Conservation (phyloP, 2,888 invertebrate genomes). For the Andricus quercusramuli region DNA sequence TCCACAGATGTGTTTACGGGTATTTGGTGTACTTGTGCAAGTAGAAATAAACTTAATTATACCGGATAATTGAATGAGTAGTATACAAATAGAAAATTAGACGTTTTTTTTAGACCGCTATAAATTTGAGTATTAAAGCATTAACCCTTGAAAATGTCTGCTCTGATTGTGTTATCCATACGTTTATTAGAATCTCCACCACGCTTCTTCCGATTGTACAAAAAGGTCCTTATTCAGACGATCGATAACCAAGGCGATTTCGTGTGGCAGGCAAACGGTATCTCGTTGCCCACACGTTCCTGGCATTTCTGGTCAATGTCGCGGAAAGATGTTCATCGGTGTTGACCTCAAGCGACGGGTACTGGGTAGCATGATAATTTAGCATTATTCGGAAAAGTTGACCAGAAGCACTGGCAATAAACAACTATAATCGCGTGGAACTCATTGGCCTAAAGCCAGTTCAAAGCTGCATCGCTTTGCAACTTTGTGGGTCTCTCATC, state of each 20-base stretch:
- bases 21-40: too few relatives aligned
- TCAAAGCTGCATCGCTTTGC: slow-evolving; percentile 14
- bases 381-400: slow-evolving; percentile 66
- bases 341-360: slow-evolving; percentile 57
- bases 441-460: slow-evolving; percentile 61
- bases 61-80: not conserved
- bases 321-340: slow-evolving; percentile 69
- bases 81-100: not conserved
- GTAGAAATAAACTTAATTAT: not conserved
- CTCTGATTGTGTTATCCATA: not conserved
- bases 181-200: not conserved
- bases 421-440: slow-evolving; percentile 69
- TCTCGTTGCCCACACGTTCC: not conserved
- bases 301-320: slow-evolving; percentile 61
- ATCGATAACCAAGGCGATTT: not conserved
- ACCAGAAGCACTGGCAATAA: slow-evolving; percentile 69
- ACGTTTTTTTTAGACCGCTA: not conserved
- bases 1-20: too few relatives aligned
- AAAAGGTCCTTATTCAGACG: not conserved
- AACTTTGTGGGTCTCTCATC: not conserved
- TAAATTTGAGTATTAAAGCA: not conserved
- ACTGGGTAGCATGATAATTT: slow-evolving; percentile 54
- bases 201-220: not conserved
- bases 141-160: not conserved
- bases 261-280: not conserved